Conservation (phyloP, 1,140 invertebrate genomes). For the Limonius californicus region DNA sequence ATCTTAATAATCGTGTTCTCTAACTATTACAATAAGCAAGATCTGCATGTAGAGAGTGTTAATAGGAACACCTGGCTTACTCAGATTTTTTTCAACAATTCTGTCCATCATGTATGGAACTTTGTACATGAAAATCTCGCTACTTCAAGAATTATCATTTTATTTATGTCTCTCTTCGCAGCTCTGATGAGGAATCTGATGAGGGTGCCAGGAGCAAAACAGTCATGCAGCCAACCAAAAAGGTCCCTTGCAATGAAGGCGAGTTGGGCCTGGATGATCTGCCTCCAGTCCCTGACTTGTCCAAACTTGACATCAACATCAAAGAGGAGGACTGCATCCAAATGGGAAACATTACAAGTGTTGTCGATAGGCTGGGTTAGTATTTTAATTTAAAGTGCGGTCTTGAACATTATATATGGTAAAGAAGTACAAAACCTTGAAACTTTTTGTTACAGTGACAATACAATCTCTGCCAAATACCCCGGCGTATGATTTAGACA, state of each 20-base stretch:
- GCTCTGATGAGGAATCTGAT: background rate
- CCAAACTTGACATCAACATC: conserved; percentile 65
- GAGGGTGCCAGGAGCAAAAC: background rate
- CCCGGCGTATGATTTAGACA: conserved; percentile 78
- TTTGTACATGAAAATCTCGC: too few species aligned
- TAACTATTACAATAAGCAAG: too few species aligned
- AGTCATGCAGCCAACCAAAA: background rate
- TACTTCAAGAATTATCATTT: too few species aligned
- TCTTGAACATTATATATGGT: too few species aligned
- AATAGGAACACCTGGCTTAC: too few species aligned
- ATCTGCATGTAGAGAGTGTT: too few species aligned
- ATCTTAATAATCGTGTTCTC: too few species aligned
- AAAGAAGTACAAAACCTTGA: too few species aligned
- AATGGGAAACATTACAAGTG: conserved; percentile 61
- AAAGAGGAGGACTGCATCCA: conserved; percentile 68
- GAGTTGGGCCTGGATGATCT: conserved; percentile 59
- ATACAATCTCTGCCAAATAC: conserved; percentile 63
- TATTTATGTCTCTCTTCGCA: background rate
- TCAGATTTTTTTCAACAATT: too few species aligned
- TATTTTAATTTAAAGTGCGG: too few species aligned
- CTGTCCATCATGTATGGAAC: too few species aligned
- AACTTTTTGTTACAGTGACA: too few species aligned
- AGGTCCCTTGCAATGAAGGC: conserved; percentile 1
- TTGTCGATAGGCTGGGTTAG: conserved; percentile 69
- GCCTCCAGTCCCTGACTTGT: conserved; percentile 74